Conservation (phyloP, 2,888 invertebrate genomes). For the Lacanobia oleracea region DNA sequence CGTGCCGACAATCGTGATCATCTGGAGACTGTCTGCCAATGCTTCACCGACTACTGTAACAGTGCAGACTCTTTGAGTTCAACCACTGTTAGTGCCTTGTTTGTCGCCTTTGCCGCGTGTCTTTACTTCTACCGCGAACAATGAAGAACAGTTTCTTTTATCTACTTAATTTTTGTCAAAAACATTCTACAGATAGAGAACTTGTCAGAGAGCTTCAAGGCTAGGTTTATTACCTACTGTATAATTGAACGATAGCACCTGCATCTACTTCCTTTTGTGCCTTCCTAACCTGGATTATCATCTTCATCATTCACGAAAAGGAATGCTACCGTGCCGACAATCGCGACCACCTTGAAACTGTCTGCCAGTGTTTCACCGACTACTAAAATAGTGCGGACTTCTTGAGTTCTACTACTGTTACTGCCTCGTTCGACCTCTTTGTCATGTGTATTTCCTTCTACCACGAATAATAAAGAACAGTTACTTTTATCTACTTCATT, state of each 20-base stretch:
- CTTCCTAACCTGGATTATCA: background rate
- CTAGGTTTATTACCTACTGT: no score
- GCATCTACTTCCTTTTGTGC: background rate
- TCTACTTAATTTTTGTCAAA: background rate
- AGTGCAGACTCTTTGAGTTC: constrained; percentile 71
- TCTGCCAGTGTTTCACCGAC: constrained; percentile 91
- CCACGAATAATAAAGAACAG: constrained; percentile 23
- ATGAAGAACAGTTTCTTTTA: no score
- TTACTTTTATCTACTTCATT: background rate
- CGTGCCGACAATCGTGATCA: constrained; percentile 91
- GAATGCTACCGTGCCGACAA: constrained; percentile 91
- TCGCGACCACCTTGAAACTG: constrained; percentile 91
- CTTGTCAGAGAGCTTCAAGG: no score
- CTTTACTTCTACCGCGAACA: constrained; percentile 68
- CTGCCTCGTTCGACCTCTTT: constrained; percentile 71
- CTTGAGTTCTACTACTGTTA: constrained; percentile 64
- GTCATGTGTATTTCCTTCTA: constrained; percentile 71
- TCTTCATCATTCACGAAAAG: constrained; percentile 67
- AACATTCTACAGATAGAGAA: no score
- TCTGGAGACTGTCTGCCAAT: constrained; percentile 91
- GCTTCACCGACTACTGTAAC: constrained; percentile 92
- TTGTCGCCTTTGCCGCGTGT: constrained; percentile 71
- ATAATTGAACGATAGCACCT: no score
- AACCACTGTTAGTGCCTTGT: constrained; percentile 63
- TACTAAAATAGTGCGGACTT: constrained; percentile 89